Evolutionary conservation across 2,888 invertebrate genomes (phyloP), one percentile per base, ranked within the genome.

Genomic region (Chrysopilus asiliformis): DNA sequence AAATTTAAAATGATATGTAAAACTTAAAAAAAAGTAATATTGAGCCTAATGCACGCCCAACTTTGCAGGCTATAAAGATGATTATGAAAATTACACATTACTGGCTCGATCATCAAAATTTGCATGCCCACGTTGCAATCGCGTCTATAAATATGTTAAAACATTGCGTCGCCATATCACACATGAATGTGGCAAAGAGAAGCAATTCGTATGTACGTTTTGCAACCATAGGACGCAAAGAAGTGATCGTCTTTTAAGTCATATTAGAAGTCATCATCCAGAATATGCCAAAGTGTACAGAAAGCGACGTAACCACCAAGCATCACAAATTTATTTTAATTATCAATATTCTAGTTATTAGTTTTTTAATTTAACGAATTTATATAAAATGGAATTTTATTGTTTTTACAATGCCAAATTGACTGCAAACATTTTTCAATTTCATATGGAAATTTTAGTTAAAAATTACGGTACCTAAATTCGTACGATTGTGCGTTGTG

Each of bases 171-270:
- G 65, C 29, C 72, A 73, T 47, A 49, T 66, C 48, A 60, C 65
- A 6, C 67, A 68, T 45, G 70, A 71, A 49, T 72, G 72, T 47
- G 71, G 72, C 32, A 67, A 68, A 51, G 60, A 59, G 37, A 63
- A 63, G 46, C 55, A 56, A 22, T 59, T 63, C 58, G 58, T 60
- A 3, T 72, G 72, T 46, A 66, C 68, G 2, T 61, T 68, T 25
- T 71, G 71, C 47, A 58, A 62, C 7, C 68, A 69, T 52, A 58
- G 64, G 34, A 67, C 68, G 36, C 68, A 70, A 48, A 63, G 69
- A 34, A 66, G 68, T 33, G 68, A 68, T 49, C 68, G 68, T 45
- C 56, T 71, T 49, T 60, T 68, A 29, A 64, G 67, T 33, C 71
- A 71, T 56, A 66, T 69, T 37, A 55, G 64, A 20, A 67, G 66